A percentile compares a stretch with the other conserved stretches of the same genome.
Conservation (phyloP, 1,140 invertebrate genomes). For the Brachionus calyciflorus region DNA sequence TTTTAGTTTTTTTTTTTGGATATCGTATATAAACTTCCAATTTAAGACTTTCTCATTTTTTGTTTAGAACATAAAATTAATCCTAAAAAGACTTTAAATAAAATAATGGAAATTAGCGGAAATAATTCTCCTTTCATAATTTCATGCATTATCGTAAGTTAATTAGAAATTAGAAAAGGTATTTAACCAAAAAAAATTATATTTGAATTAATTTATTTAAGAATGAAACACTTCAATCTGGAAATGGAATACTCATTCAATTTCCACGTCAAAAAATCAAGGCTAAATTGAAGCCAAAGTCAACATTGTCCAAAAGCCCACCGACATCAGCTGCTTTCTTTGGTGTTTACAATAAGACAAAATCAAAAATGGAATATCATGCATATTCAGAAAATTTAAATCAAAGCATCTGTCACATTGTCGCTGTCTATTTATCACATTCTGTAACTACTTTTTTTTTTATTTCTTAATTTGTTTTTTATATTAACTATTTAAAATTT, state of each 20-base stretch:
- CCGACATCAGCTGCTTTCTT: constrained; percentile 38
- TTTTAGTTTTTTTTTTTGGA: too few relatives aligned
- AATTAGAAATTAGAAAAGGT: too few relatives aligned
- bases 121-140: constrained; percentile 16
- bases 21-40: too few relatives aligned
- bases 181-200: too few relatives aligned
- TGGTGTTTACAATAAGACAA: constrained; percentile 23
- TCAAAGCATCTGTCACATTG: constrained; percentile 17
- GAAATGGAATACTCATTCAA: constrained; percentile 19
- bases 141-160: constrained; percentile 27
- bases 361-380: constrained; percentile 37
- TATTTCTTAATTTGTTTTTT: background rate
- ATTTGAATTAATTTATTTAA: too few relatives aligned
- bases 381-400: constrained; percentile 32
- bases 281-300: constrained; percentile 33
- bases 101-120: constrained; percentile 28
- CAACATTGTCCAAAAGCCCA: constrained; percentile 24
- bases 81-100: background rate
- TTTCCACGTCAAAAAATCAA: constrained; percentile 20
- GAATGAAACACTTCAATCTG: constrained; percentile 30
- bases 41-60: too few relatives aligned
- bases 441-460: background rate
- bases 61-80: too few relatives aligned
- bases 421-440: background rate
- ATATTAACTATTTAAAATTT: background rate